Evolutionary conservation across 1,140 invertebrate species (phyloP), one percentile per base, ranked within the genome.

Genomic region (Paracyclopina nana): DNA sequence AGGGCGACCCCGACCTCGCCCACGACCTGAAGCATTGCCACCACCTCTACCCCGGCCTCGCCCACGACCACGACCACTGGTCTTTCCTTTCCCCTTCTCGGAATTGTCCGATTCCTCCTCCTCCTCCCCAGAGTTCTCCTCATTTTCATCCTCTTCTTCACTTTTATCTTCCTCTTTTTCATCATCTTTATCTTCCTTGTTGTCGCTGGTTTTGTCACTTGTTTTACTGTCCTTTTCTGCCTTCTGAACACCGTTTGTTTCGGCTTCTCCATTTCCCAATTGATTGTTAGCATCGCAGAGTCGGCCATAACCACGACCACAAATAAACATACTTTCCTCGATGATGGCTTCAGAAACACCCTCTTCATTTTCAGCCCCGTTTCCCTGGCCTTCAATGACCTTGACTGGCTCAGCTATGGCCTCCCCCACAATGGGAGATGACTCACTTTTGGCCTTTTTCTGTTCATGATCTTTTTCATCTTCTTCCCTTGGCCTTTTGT

Each of bases 151-250:
- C 14, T 31, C 22, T 52, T 55, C 41, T 45, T 6, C 8, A 4
- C 60, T 57, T 56, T 60, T 53, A 12, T 65, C 59, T 54, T 72
- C 74, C 0, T 63, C 67, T 2, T 69, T 59, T 40, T 72, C 61
- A 54, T 52, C 8, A 20, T 30, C 27, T 41, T 48, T 18, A 22
- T 55, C 30, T 29, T 46, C 51, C 30, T 26, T 4, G 31, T 20
- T 50, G 2, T 25, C 22, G 12, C 26, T 6, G 11, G 9, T 28
- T 50, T 12, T 54, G 50, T 34, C 26, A 50, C 31, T 50, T 41
- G 14, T 22, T 12, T 25, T 42, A 18, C 44, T 26, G 18, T 31
- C 29, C 9, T 55, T 22, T 8, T 55, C 53, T 8, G 55, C 34
- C 8, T 22, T 20, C 2, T 22, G 48, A 50, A 12, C 25, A 5